phyloP scores from a whole-genome alignment of 2,888 invertebrate genomes.

The Escarpia spicata region DNA sequence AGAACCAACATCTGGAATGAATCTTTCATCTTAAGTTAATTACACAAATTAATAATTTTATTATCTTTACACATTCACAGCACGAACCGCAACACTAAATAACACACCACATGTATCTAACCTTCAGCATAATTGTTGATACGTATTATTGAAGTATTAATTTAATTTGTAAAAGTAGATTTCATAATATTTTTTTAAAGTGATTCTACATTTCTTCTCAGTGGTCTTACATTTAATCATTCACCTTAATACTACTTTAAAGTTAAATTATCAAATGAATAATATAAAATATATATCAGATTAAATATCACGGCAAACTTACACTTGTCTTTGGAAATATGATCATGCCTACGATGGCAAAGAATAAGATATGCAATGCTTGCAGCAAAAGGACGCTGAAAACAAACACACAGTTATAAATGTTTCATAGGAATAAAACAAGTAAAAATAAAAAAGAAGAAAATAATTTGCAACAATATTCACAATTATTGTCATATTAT shows the following conservation, averaged over 20 bases:
- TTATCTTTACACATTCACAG: background rate
- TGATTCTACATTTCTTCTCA: background rate
- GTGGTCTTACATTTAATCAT: background rate
- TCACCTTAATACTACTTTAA: background rate
- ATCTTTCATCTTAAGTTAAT: background rate
- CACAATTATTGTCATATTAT: background rate
- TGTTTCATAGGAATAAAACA: background rate
- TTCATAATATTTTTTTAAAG: no score
- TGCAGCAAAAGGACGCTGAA: slow-evolving; percentile 57
- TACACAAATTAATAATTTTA: background rate
- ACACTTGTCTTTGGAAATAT: slow-evolving; percentile 46
- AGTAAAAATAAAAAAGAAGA: background rate
- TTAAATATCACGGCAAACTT: background rate
- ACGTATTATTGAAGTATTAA: background rate
- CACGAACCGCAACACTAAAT: background rate
- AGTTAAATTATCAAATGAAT: background rate
- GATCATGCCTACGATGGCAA: slow-evolving; percentile 61
- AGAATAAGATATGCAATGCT: slow-evolving; percentile 56
- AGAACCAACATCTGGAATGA: background rate
- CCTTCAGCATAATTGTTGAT: background rate
- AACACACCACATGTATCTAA: background rate
- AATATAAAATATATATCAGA: background rate
- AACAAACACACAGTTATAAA: slow-evolving; percentile 25
- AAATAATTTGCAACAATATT: background rate
- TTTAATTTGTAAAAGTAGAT: background rate